phyloP scores from a whole-genome alignment of 2,888 invertebrate genomes.

The Oasisia sp. region DNA sequence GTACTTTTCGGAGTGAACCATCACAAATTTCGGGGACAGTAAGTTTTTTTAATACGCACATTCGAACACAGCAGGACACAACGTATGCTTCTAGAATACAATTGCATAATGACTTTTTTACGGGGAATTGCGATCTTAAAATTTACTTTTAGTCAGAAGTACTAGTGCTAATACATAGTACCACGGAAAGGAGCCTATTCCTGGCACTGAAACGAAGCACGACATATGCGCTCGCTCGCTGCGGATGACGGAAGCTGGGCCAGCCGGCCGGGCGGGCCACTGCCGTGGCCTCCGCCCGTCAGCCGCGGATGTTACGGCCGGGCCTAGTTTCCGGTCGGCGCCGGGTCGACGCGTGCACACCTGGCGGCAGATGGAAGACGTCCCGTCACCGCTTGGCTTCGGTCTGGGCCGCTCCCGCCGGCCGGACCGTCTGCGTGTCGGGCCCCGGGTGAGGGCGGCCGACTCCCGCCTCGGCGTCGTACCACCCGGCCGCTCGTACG shows the following conservation, averaged over 20 bases:
- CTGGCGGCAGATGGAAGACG: constrained; percentile 17
- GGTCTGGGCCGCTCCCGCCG: constrained; percentile 8
- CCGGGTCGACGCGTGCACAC: constrained; percentile 13
- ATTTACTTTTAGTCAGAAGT: too few species aligned
- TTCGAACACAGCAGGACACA: too few species aligned
- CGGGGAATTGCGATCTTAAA: too few species aligned
- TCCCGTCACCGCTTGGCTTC: constrained; percentile 7
- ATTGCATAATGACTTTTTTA: too few species aligned
- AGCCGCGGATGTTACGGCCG: constrained; percentile 5
- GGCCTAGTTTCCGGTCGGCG: neutral
- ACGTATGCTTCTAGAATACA: too few species aligned
- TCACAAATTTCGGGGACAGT: too few species aligned
- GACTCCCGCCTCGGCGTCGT: neutral
- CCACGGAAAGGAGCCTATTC: neutral
- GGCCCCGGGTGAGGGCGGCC: neutral
- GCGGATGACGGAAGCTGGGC: neutral
- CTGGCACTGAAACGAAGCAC: neutral
- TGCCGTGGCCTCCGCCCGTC: neutral
- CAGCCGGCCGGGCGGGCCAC: neutral
- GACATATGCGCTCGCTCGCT: neutral
- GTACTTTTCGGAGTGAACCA: too few species aligned
- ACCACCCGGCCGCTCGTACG: constrained; percentile 8
- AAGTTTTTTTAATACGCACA: too few species aligned
- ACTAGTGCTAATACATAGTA: neutral
- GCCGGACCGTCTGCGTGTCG: neutral